phyloP scores from a whole-genome alignment of 2,888 invertebrate genomes.

The Mesorhabditis sp. region DNA sequence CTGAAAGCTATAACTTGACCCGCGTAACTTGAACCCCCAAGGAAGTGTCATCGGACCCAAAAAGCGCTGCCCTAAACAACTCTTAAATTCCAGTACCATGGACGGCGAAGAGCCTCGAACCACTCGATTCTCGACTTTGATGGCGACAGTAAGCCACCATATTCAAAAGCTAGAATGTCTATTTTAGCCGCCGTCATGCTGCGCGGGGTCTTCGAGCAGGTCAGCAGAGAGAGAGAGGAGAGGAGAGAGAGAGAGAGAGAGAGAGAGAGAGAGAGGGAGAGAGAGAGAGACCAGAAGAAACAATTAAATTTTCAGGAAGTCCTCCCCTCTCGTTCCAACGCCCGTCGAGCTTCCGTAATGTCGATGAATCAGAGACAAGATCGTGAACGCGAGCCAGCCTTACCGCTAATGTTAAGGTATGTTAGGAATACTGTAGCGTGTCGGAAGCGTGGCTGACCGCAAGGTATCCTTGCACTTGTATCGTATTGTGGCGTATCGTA shows the following conservation, averaged over 20 bases:
- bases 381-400: not conserved
- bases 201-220: slow-evolving; percentile 5
- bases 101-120: slow-evolving; percentile 1
- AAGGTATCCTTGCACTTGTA: no score
- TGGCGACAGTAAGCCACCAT: not conserved
- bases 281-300: not conserved
- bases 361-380: not conserved
- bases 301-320: not conserved
- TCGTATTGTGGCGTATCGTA: no score
- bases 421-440: no score
- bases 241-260: not conserved
- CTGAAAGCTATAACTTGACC: not conserved
- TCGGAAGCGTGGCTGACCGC: no score
- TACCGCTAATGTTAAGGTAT: not conserved
- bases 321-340: not conserved
- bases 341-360: not conserved
- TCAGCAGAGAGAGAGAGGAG: not conserved
- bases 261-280: no score
- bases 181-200: slow-evolving; percentile 3
- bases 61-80: not conserved
- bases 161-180: no score
- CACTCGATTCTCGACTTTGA: slow-evolving; percentile 6
- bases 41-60: slow-evolving; percentile 2
- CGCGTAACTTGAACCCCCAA: not conserved
- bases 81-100: not conserved